Conservation (phyloP, 2,888 invertebrate genomes). For the Eumacrocentrus americanus region DNA sequence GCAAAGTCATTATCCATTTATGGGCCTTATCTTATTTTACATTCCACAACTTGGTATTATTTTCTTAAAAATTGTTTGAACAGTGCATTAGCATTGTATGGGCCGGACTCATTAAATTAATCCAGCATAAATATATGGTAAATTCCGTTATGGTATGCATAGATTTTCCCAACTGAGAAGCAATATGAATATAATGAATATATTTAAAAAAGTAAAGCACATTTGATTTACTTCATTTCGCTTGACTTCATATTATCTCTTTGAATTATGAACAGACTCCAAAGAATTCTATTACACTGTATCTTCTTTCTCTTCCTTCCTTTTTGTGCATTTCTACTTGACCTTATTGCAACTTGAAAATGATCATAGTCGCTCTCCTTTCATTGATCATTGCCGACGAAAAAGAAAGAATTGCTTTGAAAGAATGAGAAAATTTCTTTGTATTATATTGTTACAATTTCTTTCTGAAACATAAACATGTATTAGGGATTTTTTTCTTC, state of each 20-base stretch:
- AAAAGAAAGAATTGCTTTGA: not conserved
- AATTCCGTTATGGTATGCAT: too few relatives aligned
- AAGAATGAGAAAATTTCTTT: not conserved
- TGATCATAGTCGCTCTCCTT: constrained; percentile 17
- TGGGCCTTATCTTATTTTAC: too few relatives aligned
- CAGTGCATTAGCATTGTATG: too few relatives aligned
- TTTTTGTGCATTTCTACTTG: not conserved
- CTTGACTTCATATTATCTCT: not conserved
- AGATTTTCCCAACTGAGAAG: too few relatives aligned
- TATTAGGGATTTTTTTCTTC: too few relatives aligned
- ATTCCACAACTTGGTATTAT: not conserved
- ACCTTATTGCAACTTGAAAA: constrained; percentile 6
- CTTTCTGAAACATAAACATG: too few relatives aligned
- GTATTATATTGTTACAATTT: too few relatives aligned
- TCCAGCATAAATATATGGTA: too few relatives aligned
- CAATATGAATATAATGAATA: not conserved
- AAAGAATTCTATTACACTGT: not conserved
- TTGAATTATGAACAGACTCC: not conserved
- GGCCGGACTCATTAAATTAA: too few relatives aligned
- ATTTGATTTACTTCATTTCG: constrained; percentile 4
- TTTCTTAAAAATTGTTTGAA: not conserved
- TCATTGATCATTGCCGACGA: constrained; percentile 12
- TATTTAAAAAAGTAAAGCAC: not conserved
- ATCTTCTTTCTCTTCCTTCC: not conserved
- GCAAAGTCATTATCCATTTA: not conserved